These are phyloP conservation scores for Vesta saturnalis DNA, from an alignment of 2,888 invertebrate species.

Conservation along the genomic window DNA sequence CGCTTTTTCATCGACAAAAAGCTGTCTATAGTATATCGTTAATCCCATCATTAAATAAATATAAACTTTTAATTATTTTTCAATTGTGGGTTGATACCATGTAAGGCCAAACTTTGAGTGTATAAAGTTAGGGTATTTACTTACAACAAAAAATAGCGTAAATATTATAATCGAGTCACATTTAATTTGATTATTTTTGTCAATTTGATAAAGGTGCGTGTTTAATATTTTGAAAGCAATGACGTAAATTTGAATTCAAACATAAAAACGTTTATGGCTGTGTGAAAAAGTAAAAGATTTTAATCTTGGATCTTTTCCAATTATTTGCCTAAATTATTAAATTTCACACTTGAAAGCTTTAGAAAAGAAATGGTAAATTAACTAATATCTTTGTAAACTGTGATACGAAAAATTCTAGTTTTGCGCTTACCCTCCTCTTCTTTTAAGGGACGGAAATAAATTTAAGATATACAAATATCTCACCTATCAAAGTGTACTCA, in stretches of 20 bases:
- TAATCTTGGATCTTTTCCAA: neutral
- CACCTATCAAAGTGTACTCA: neutral
- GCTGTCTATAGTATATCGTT: neutral
- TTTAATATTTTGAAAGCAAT: neutral
- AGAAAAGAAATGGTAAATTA: neutral
- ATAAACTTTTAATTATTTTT: slow-evolving; percentile 1
- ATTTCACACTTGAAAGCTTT: neutral
- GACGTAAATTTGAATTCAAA: neutral
- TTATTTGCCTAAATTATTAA: slow-evolving; percentile 7
- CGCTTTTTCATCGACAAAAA: slow-evolving; percentile 1
- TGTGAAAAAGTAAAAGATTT: neutral
- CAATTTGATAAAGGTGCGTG: neutral
- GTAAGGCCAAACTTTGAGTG: no score
- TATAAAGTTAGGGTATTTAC: no score
- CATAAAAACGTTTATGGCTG: neutral
- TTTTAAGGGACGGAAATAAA: no score
- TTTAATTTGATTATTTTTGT: no score
- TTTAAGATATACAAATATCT: neutral
- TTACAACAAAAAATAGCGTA: no score
- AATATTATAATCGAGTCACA: no score
- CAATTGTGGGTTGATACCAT: neutral
- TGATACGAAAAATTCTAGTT: no score
- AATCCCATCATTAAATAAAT: neutral
- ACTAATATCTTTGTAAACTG: neutral
- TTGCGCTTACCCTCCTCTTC: no score